Conservation (phyloP, 1,140 invertebrate species). For the Cryptotermes secundus region DNA sequence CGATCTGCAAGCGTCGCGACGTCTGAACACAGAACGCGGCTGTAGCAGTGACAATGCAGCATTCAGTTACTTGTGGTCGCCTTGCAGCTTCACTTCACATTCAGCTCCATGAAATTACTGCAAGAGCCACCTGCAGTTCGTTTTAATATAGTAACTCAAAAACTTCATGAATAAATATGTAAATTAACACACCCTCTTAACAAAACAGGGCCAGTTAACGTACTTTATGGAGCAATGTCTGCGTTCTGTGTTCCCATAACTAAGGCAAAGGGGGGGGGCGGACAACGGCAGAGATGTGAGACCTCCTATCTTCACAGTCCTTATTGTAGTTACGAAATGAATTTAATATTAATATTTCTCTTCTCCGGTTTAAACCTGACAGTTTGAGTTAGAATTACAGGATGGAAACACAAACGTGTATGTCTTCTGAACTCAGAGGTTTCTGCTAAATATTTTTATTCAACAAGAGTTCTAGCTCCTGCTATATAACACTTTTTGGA, state of each 20-base stretch:
- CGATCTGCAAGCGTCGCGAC: no score
- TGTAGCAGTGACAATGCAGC: no score
- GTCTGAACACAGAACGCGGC: no score
- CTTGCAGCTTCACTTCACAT: no score
- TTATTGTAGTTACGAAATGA: neutral
- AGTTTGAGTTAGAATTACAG: neutral
- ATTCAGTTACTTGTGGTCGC: no score
- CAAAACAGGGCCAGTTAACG: neutral
- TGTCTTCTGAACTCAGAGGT: no score
- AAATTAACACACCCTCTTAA: neutral
- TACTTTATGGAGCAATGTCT: neutral
- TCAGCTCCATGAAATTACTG: neutral
- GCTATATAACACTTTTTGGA: no score
- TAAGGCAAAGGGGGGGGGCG: neutral
- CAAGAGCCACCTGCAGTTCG: neutral
- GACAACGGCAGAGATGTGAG: neutral
- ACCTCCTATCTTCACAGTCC: neutral
- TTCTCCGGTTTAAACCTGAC: neutral
- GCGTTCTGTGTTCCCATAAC: neutral
- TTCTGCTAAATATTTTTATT: no score
- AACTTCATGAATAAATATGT: neutral
- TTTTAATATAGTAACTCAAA: neutral
- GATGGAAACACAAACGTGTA: neutral
- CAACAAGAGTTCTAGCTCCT: no score
- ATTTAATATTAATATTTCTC: no score